Percentiles rank a stretch among this genome's conserved stretches.
phyloP scores from a whole-genome alignment of 2,113 vertebrate species.

The Myrmophylax atrothorax region DNA sequence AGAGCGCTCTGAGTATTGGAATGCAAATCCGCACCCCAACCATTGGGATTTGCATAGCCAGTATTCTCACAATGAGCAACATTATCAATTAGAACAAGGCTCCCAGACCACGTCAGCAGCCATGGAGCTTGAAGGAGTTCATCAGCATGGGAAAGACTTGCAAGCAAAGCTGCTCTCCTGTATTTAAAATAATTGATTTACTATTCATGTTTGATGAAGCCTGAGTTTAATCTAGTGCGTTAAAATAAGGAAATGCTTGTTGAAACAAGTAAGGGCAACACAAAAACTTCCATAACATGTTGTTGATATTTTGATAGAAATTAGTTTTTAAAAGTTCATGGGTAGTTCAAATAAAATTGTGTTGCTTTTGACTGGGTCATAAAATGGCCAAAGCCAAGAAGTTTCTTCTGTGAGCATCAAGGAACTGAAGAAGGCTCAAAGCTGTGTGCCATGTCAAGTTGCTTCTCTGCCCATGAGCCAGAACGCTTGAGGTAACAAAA shows the following conservation, averaged over 20 bases:
- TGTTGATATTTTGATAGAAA: background rate
- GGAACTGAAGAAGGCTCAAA: background rate
- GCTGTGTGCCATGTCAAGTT: background rate
- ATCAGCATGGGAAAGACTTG: background rate
- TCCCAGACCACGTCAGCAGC: background rate
- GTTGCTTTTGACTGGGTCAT: background rate
- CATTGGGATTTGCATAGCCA: background rate
- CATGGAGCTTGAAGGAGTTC: background rate
- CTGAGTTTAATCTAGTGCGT: background rate
- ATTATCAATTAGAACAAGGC: background rate
- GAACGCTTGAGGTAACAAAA: background rate
- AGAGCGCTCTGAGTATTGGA: background rate
- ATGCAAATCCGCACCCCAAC: slow-evolving; percentile 39
- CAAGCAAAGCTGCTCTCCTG: background rate
- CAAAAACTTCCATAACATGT: background rate
- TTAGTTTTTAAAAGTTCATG: background rate
- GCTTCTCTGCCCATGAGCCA: background rate
- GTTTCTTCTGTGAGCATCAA: background rate
- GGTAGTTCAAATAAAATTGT: background rate
- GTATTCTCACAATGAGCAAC: background rate
- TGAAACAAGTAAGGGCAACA: background rate
- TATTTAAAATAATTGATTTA: background rate
- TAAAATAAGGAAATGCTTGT: background rate
- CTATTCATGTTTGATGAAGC: background rate
- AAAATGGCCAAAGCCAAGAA: background rate